phyloP scores from a whole-genome alignment of 2,797 vertebrate species.

The Lepilemur septentrionalis region DNA sequence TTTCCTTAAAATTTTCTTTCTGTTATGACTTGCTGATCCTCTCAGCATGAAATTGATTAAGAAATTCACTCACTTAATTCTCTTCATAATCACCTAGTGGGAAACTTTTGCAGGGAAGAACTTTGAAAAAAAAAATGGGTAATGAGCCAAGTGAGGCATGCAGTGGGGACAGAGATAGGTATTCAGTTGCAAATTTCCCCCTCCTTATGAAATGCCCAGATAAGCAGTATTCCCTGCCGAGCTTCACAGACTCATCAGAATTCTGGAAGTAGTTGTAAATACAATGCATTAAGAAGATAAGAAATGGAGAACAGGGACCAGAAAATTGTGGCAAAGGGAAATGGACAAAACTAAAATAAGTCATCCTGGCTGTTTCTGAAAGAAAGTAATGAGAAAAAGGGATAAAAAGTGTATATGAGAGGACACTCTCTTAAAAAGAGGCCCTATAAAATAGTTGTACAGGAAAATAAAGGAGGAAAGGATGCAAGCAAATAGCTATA shows the following conservation, averaged over 20 bases:
- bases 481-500: neutral
- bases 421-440: neutral
- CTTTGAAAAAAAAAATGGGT: neutral
- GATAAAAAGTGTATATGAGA: neutral
- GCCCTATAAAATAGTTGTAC: neutral
- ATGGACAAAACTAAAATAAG: neutral
- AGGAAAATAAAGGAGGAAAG: neutral
- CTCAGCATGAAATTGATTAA: constrained; percentile 78
- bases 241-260: neutral
- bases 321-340: neutral
- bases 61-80: constrained; percentile 73
- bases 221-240: constrained; percentile 12
- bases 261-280: neutral
- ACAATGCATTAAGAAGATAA: neutral
- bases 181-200: neutral
- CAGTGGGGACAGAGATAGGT: neutral
- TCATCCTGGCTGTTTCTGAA: neutral
- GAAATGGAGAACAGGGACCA: neutral
- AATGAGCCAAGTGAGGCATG: constrained; percentile 44
- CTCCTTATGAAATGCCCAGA: constrained; percentile 26
- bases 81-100: constrained; percentile 72
- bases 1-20: constrained; percentile 67
- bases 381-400: neutral
- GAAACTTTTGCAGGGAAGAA: constrained; percentile 48
- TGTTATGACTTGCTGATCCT: constrained; percentile 67